Evolutionary conservation across 2,888 invertebrate genomes (phyloP).

Genomic region (Branchinecta sandiegonensis): DNA sequence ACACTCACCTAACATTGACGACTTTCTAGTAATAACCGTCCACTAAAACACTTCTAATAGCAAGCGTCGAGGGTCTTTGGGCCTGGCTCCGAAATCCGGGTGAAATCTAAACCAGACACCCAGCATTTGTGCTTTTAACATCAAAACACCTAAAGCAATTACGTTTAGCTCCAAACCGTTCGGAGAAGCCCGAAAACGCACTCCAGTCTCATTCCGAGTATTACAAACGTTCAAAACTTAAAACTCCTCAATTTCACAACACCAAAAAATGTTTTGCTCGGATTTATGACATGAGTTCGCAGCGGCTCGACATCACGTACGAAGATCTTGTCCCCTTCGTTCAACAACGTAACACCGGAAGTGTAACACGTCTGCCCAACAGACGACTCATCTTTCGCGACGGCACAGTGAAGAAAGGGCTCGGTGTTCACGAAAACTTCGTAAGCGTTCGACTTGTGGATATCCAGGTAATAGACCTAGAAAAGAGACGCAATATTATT

Average conservation of each 20-base stretch:
- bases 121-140: too few species aligned
- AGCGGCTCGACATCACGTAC: constrained; percentile 53
- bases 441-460: constrained; percentile 60
- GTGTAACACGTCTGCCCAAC: constrained; percentile 61
- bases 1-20: too few species aligned
- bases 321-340: constrained; percentile 49
- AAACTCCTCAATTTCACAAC: constrained; percentile 46
- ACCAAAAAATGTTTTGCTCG: constrained; percentile 67
- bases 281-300: constrained; percentile 51
- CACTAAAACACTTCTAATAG: too few species aligned
- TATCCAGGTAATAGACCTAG: constrained; percentile 62
- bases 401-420: constrained; percentile 54
- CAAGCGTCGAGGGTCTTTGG: too few species aligned
- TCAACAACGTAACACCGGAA: constrained; percentile 48
- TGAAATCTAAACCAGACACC: too few species aligned
- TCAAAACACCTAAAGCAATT: too few species aligned
- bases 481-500: constrained; percentile 26
- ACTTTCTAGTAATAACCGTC: too few species aligned
- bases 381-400: constrained; percentile 36
- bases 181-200: too few species aligned
- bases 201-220: too few species aligned
- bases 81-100: too few species aligned
- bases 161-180: too few species aligned
- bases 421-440: constrained; percentile 48
- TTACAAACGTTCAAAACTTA: neutral